phyloP scores from a whole-genome alignment of 2,888 invertebrate species.

The Eumerus sabulonum region DNA sequence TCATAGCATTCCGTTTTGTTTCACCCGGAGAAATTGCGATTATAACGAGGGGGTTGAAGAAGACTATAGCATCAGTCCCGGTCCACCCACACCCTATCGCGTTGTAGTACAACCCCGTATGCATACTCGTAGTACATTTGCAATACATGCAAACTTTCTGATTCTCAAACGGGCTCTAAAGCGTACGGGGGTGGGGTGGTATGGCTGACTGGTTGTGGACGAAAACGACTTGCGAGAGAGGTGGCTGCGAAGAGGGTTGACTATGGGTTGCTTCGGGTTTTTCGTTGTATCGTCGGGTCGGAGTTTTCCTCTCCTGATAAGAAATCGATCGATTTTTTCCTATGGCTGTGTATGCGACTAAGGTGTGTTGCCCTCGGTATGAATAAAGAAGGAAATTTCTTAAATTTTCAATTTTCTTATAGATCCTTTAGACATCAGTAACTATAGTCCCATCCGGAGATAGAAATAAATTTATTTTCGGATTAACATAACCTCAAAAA shows the following conservation, averaged over 20 bases:
- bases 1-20: constrained; percentile 23
- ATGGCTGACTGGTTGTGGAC: neutral
- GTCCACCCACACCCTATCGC: constrained; percentile 2
- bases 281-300: constrained; percentile 62
- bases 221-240: too few species aligned
- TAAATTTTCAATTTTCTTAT: constrained; percentile 10
- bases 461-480: too few species aligned
- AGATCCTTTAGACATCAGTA: too few species aligned
- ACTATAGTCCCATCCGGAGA: too few species aligned
- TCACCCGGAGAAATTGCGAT: too few species aligned
- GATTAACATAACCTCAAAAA: too few species aligned
- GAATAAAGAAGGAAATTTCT: constrained; percentile 37
- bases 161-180: too few species aligned
- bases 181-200: constrained; percentile 12
- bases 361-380: constrained; percentile 78
- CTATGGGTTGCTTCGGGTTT: constrained; percentile 19
- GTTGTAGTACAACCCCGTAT: constrained; percentile 14
- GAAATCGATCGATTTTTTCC: constrained; percentile 71
- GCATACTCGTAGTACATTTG: constrained; percentile 49
- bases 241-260: neutral
- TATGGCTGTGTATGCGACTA: constrained; percentile 75
- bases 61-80: constrained; percentile 23
- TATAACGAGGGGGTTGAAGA: too few species aligned
- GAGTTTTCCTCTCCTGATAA: constrained; percentile 69
- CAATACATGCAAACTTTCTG: constrained; percentile 66